Base-by-base conservation (phyloP, 1,140 invertebrate genomes). In the Brachionus plicatilis region DNA sequence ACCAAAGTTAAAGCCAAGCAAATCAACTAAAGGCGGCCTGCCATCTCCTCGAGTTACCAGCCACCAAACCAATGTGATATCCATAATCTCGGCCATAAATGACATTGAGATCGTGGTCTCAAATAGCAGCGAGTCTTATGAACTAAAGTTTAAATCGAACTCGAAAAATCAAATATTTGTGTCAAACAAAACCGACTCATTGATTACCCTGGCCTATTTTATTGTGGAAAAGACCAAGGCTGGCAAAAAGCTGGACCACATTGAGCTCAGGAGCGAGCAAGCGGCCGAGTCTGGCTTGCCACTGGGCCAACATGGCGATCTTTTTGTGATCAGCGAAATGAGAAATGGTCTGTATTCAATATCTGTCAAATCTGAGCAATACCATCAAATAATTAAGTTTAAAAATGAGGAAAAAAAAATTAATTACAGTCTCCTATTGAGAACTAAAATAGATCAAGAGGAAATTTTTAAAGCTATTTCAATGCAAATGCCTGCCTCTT, bases 341-440 rank as follows among this genome's bases (percentile, higher is more conserved):
- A 47, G 72, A 50, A 76, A 76, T 50, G 72, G 72, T 29, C n/a
- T 76, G 41, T 76, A 76, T 29, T 76, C 72, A 17, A 76, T 76
- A 29, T 76, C 72, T 1, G 29, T 76, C 6, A 76, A 76, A 50
- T 76, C 72, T 0, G 14, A 76, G 20, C 17, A 76, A 4, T 76
- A 50, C n/a, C 8, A 76, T n/a, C 14, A 76, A 50, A 47, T 76
- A n/a, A 27, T 50, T 3, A 76, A 50, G 20, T 76, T 24, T 27
- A 50, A 76, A 50, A 47, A 27, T 33, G 45, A 50, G n/a, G 17
- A 47, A 6, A 50, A 37, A 37, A 37, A 50, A 50, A 20, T 76
- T 50, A 50, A 47, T 27, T 76, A 76, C 11, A 76, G 50, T 14
- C 14, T 76, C 0, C 17, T 27, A 14, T 27, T 76, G 6, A 47